These are phyloP conservation scores for Montipora sp. DNA, from an alignment of 64 coral and sea anemone genomes.

Conservation along the genomic window DNA sequence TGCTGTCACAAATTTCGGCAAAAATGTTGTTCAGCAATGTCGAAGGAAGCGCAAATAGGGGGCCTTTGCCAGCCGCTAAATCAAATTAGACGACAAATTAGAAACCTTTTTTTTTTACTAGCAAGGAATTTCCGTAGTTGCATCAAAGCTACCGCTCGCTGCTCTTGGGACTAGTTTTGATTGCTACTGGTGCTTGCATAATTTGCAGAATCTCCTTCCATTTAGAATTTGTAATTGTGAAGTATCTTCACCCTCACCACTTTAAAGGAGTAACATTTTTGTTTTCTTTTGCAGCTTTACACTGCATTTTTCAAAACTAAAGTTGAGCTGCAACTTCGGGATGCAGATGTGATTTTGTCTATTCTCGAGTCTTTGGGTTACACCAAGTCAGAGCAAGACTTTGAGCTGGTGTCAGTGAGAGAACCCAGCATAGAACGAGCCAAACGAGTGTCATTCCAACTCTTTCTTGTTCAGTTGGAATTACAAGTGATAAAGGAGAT, in stretches of 20 bases:
- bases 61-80: too few species aligned
- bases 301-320: conserved; percentile 23
- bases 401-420: not conserved
- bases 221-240: too few species aligned
- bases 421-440: not conserved
- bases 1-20: too few species aligned
- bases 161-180: too few species aligned
- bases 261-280: not conserved
- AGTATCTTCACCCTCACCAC: too few species aligned
- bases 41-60: too few species aligned
- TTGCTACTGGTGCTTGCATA: too few species aligned
- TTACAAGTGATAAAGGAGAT: conserved; percentile 28
- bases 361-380: conserved; percentile 26
- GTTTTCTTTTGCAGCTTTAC: conserved; percentile 24
- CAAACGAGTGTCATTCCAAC: not conserved
- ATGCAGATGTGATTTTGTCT: not conserved
- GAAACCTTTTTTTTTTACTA: too few species aligned
- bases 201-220: not conserved
- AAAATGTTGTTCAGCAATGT: too few species aligned
- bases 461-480: conserved; percentile 18
- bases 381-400: not conserved
- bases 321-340: not conserved
- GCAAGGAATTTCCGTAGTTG: too few species aligned
- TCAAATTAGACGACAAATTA: too few species aligned
- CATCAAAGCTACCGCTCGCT: too few species aligned